Base-by-base conservation (phyloP, 2,113 vertebrate genomes). In the Myodes glareolus region DNA sequence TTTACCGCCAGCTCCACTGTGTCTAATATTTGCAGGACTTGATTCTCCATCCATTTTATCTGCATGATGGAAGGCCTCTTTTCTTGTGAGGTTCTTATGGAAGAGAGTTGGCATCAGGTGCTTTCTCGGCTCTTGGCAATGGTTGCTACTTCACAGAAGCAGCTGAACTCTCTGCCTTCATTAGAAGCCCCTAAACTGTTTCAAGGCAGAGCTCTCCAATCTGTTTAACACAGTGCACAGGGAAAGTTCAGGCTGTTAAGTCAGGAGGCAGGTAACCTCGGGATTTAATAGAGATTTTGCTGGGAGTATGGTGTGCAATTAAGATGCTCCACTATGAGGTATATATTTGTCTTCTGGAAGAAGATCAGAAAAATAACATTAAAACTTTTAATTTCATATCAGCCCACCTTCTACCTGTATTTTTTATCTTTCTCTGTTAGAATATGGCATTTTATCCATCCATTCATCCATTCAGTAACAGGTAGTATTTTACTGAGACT, bases 311-410 rank as follows among this genome's bases (percentile, higher is more conserved):
- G 39, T 17, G 16, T 86, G 81, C 87, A 94, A 12, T 93, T 16
- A 88, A 89, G 52, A 86, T 0, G 45, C 14, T 29, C 91, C 13
- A 77, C 86, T 86, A 68, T 5, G 52, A 42, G 73, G 45, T n/a
- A 55, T 96, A 31, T 36, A 6, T 47, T 78, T 85, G 33, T 86
- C 65, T 95, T 33, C 65, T 73, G 81, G 80, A 95, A 89, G 87
- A 89, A 86, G 63, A 90, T 92, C 33, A 93, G 88, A 96, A 90
- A 29, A 91, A 31, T 31, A 67, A n/a, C 29, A 55, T 55, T 81
- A 39, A 11, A 81, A 52, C 47, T 58, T 91, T 91, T 91, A 19
- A 61, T 81, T 27, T 82, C 58, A 25, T 31, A 92, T 3, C 42
- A 70, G n/a, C 16, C 36, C 31, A 65, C 27, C 68, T 81, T 81